phyloP scores from a whole-genome alignment of 2,113 vertebrate species.

The Pao palembangensis region DNA sequence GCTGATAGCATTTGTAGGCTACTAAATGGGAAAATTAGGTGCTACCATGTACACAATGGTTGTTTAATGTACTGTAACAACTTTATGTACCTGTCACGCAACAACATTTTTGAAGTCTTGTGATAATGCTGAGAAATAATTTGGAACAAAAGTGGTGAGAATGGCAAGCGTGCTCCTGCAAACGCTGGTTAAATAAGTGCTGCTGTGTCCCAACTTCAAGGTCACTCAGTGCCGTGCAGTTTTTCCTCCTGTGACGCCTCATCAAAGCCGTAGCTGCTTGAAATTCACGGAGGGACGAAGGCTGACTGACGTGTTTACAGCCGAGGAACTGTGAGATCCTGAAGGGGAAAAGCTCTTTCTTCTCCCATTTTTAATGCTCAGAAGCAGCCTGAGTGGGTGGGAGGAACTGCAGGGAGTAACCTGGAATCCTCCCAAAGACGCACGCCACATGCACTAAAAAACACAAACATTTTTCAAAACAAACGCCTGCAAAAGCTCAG shows the following conservation, averaged over 20 bases:
- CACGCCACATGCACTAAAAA: not conserved
- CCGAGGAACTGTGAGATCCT: not conserved
- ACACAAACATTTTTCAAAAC: slow-evolving; percentile 9
- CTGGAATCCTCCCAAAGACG: not conserved
- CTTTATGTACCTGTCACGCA: too few relatives aligned
- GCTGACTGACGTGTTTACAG: not conserved
- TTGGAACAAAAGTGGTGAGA: too few relatives aligned
- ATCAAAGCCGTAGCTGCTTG: not conserved
- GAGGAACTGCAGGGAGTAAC: not conserved
- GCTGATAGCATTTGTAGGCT: too few relatives aligned
- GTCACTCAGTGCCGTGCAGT: slow-evolving; percentile 18
- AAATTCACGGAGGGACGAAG: not conserved
- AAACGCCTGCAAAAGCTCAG: slow-evolving; percentile 6
- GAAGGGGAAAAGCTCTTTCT: not conserved
- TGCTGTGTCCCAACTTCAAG: slow-evolving; percentile 31
- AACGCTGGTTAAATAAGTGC: slow-evolving; percentile 1
- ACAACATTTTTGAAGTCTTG: not conserved
- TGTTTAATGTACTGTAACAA: too few relatives aligned
- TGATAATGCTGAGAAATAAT: too few relatives aligned
- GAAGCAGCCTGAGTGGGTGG: not conserved
- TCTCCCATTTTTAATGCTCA: not conserved
- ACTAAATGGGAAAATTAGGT: too few relatives aligned
- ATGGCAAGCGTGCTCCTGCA: not conserved
- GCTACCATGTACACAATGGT: too few relatives aligned
- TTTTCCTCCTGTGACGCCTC: not conserved